Evolutionary conservation across 1,140 invertebrate genomes (phyloP).

Genomic region (Goniozus legneri): DNA sequence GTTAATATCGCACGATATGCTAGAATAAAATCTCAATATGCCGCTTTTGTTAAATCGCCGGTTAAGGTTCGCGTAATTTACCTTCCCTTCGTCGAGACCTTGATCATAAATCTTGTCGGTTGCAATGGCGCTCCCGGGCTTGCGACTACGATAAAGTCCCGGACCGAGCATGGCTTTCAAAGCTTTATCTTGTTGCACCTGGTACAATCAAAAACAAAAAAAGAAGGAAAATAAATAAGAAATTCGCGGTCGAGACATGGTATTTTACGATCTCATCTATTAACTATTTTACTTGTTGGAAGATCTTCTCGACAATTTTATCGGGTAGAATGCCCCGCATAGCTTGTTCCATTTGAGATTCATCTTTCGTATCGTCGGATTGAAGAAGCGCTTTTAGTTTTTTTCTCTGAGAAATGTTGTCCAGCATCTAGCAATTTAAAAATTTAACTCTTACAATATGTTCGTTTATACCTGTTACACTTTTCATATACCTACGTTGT

Average conservation of each 20-base stretch:
- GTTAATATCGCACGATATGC: too few species aligned
- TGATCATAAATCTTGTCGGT: constrained; percentile 21
- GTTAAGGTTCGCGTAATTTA: constrained; percentile 3
- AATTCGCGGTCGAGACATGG: too few species aligned
- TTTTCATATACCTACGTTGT: too few species aligned
- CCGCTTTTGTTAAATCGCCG: too few species aligned
- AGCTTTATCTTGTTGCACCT: constrained; percentile 27
- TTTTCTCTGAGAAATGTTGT: not conserved
- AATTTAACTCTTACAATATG: too few species aligned
- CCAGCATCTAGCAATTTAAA: not conserved
- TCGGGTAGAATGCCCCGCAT: constrained; percentile 29
- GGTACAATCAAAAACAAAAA: not conserved
- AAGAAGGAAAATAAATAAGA: not conserved
- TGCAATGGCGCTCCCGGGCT: constrained; percentile 13
- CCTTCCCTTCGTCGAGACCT: constrained; percentile 14
- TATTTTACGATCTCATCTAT: too few species aligned
- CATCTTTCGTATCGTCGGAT: constrained; percentile 26
- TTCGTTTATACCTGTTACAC: too few species aligned
- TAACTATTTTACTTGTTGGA: constrained; percentile 24
- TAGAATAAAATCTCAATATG: too few species aligned
- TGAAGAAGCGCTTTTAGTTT: constrained; percentile 19
- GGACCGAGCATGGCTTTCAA: constrained; percentile 24
- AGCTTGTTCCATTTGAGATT: constrained; percentile 31
- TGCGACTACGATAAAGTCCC: constrained; percentile 23
- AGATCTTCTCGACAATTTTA: constrained; percentile 37